Evolutionary conservation across 2,113 vertebrate species (phyloP), one percentile per base, ranked within the genome.

Genomic region (Amazona vittata): DNA sequence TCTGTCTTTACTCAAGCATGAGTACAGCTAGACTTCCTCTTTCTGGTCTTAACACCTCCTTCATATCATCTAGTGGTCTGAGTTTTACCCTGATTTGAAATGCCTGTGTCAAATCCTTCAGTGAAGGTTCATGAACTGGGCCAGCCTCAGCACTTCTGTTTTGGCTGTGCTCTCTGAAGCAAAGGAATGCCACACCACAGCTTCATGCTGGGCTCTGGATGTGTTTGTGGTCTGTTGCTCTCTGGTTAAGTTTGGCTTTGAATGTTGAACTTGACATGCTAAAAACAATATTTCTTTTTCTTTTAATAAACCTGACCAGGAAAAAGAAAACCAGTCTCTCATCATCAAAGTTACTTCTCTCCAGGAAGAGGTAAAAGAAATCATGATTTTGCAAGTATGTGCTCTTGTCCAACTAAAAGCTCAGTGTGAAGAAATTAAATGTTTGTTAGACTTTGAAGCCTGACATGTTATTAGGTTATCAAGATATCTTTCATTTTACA

Each of bases 311-410:
- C 12, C 24, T 49, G 3, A 49, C 15, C 71, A 99, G 99, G 98
- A 99, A 89, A 98, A 97, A 70, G 99, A 99, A 95, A 99, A 99
- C 92, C 98, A 98, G 47, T 93, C 96, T 89, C 98, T 99, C 19
- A 94, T 99, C 83, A 73, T 97, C 59, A 98, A 99, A 97, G 98
- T 99, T 53, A 86, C 96, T 19, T 97, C 96, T 89, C 98, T 99
- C 11, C 98, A 99, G 95, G 99, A 99, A 89, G 99, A 99, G 99
- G 99, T 97, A 97, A 97, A 93, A 71, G 11, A 90, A 83, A 68
- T 62, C 4, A 6, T 53, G 15, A 28, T 29, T 81, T 78, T 29
- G 12, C 25, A 68, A 73, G 37, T 63, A 49, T 1, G 1, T 37
- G 15, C 31, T 79, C 41, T 83, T 88, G 19, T 47, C 44, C 70